Percentiles rank a stretch among this genome's conserved stretches.
These are phyloP conservation scores for Mastomys coucha DNA, from an alignment of 2,113 vertebrate species.

Conservation along the genomic window DNA sequence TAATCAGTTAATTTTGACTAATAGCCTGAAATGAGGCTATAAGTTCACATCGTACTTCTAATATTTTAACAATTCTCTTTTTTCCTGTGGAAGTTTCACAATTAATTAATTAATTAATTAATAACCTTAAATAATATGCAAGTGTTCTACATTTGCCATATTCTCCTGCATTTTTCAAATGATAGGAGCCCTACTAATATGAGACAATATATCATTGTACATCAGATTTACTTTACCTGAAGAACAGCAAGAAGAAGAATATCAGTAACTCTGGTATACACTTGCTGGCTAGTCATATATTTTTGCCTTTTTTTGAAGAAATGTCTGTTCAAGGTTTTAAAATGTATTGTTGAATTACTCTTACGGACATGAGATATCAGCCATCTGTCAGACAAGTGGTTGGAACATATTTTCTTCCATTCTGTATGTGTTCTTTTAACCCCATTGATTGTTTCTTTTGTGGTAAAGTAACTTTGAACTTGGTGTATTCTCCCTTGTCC, in stretches of 20 bases:
- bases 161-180: background rate
- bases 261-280: no score
- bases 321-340: background rate
- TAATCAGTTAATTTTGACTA: background rate
- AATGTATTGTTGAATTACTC: background rate
- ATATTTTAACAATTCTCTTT: background rate
- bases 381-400: background rate
- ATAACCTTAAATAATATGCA: background rate
- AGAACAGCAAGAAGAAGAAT: no score
- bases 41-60: background rate
- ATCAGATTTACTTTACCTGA: background rate
- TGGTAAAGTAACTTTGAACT: background rate
- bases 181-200: background rate
- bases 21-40: background rate
- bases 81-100: background rate
- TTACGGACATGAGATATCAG: background rate
- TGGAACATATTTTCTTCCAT: background rate
- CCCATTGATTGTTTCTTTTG: background rate
- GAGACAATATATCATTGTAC: background rate
- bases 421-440: background rate
- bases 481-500: background rate
- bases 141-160: background rate
- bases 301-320: background rate
- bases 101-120: no score
- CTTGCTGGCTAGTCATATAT: no score